Percentiles rank a stretch among this genome's conserved stretches.
Conservation (phyloP, 2,888 invertebrate species). For the Elysia crispata region DNA sequence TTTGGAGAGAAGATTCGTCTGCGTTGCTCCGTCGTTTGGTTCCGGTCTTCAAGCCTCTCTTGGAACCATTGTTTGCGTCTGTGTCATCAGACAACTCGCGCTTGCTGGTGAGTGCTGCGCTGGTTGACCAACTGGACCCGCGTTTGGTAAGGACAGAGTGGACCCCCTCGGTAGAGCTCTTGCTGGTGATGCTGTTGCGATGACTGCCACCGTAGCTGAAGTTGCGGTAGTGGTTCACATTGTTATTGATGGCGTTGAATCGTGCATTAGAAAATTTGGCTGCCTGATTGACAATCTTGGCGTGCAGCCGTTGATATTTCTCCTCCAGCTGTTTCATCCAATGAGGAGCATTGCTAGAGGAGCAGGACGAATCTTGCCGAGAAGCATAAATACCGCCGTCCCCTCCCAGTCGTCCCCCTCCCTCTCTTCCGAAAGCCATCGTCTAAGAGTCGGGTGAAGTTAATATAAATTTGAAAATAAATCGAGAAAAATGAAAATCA, state of each 20-base stretch:
- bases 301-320: slow-evolving; percentile 67
- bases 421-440: slow-evolving; percentile 26
- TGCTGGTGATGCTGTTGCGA: neutral
- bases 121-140: too few relatives aligned
- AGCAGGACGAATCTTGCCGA: neutral
- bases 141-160: too few relatives aligned
- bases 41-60: too few relatives aligned
- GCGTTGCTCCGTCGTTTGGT: too few relatives aligned
- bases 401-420: neutral
- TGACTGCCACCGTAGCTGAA: neutral
- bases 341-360: slow-evolving; percentile 51
- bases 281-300: slow-evolving; percentile 60
- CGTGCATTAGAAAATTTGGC: neutral
- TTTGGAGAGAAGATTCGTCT: too few relatives aligned
- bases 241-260: slow-evolving; percentile 18
- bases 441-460: neutral
- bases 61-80: too few relatives aligned
- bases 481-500: too few relatives aligned
- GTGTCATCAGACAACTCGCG: too few relatives aligned
- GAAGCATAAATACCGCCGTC: neutral
- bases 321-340: slow-evolving; percentile 70
- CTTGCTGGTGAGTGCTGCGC: too few relatives aligned
- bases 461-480: too few relatives aligned
- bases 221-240: slow-evolving; percentile 20
- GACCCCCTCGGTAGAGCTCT: too few relatives aligned